Percentiles rank a stretch among this genome's conserved stretches.
Conservation (phyloP, 2,888 invertebrate species). For the Nomada ruficornis region DNA sequence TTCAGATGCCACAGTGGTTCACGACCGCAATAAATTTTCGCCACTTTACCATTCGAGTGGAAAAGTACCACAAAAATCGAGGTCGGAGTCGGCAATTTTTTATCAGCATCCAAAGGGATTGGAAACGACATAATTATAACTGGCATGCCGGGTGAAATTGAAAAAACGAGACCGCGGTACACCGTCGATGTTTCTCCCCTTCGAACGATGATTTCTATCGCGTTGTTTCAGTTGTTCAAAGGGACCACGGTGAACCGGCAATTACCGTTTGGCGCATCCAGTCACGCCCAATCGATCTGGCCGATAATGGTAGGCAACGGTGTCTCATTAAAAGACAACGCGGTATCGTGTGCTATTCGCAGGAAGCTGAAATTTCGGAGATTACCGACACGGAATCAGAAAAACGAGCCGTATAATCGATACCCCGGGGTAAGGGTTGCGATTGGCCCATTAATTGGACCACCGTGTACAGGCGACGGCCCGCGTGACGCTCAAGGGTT, state of each 20-base stretch:
- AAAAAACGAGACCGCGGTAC: conserved; percentile 12
- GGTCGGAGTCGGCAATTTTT: too few species aligned
- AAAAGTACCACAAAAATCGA: too few species aligned
- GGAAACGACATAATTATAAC: background rate
- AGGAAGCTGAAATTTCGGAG: conserved; percentile 47
- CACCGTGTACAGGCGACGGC: conserved; percentile 34
- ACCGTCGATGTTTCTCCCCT: background rate
- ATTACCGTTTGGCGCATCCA: conserved; percentile 51
- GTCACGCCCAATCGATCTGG: conserved; percentile 54
- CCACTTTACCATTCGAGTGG: too few species aligned
- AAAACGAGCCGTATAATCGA: conserved; percentile 52
- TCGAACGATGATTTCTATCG: conserved; percentile 33
- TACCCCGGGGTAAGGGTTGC: conserved; percentile 16
- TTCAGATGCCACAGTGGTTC: too few species aligned
- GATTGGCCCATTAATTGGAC: conserved; percentile 45
- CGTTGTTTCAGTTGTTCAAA: conserved; percentile 40
- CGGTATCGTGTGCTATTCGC: conserved; percentile 41
- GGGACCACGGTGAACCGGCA: conserved; percentile 38
- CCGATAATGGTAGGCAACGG: conserved; percentile 46
- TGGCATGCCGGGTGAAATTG: conserved; percentile 7
- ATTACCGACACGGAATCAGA: conserved; percentile 50
- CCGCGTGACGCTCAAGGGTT: conserved; percentile 1
- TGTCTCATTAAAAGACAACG: conserved; percentile 57
- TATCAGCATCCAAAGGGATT: background rate
- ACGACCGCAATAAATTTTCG: too few species aligned